phyloP scores from a whole-genome alignment of 1,140 invertebrate genomes.

The Colletes latitarsis region DNA sequence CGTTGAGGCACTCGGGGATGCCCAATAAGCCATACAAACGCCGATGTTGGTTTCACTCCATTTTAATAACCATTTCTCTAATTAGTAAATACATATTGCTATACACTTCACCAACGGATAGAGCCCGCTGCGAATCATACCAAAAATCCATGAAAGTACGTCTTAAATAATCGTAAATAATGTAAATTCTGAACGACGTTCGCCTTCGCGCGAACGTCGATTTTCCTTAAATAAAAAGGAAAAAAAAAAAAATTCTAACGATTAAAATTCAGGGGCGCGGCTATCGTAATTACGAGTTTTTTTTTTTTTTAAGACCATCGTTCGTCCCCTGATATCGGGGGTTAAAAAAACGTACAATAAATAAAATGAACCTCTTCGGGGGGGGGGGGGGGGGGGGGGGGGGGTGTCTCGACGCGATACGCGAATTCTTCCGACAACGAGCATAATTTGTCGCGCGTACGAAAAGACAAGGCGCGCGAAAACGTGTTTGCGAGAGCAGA shows the following conservation, averaged over 20 bases:
- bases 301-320: background rate
- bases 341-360: background rate
- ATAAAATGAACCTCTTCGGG: conserved; percentile 5
- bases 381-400: no score
- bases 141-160: conserved; percentile 35
- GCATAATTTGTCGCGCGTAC: background rate
- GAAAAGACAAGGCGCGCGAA: background rate
- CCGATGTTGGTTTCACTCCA: conserved; percentile 41
- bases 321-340: background rate
- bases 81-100: conserved; percentile 51
- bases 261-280: conserved; percentile 31
- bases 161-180: conserved; percentile 52
- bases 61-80: conserved; percentile 46
- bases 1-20: conserved; percentile 14
- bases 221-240: conserved; percentile 39
- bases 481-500: background rate
- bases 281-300: conserved; percentile 19
- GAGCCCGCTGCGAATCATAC: conserved; percentile 34
- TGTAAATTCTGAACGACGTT: conserved; percentile 30
- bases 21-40: conserved; percentile 47
- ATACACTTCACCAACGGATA: conserved; percentile 42
- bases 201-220: conserved; percentile 9
- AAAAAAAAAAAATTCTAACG: conserved; percentile 1
- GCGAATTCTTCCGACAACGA: background rate
- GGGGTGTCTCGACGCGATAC: background rate